These are phyloP conservation scores for Solea senegalensis DNA, from an alignment of 2,113 vertebrate species.

Conservation along the genomic window DNA sequence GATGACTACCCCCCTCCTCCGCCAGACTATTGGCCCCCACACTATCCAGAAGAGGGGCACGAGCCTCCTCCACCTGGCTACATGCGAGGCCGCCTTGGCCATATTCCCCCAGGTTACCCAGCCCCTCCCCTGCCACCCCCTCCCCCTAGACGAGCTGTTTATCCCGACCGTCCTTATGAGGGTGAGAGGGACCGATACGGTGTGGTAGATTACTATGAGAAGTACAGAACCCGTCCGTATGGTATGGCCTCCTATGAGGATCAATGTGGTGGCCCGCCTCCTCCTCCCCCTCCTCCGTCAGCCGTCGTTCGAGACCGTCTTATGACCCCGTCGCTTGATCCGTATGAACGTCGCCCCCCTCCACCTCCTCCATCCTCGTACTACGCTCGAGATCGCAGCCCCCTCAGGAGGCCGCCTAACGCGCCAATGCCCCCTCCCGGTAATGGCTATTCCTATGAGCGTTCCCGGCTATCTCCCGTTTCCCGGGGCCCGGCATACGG, in stretches of 20 bases:
- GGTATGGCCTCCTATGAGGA: conserved; percentile 81
- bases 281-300: conserved; percentile 81
- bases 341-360: conserved; percentile 90
- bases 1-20: conserved; percentile 88
- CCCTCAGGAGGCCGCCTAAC: conserved; percentile 84
- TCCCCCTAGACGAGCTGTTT: conserved; percentile 74
- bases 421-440: conserved; percentile 82
- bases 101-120: conserved; percentile 81
- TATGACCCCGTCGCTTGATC: conserved; percentile 83
- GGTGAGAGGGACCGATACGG: conserved; percentile 86
- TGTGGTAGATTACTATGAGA: conserved; percentile 97
- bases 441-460: conserved; percentile 92
- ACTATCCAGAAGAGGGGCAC: conserved; percentile 88
- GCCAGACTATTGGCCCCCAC: conserved; percentile 92
- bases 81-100: conserved; percentile 66
- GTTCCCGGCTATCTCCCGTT: conserved; percentile 88
- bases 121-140: conserved; percentile 86
- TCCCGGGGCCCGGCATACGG: conserved; percentile 88
- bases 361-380: conserved; percentile 88
- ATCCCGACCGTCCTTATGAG: conserved; percentile 87
- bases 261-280: conserved; percentile 73
- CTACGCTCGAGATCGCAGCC: conserved; percentile 93
- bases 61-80: conserved; percentile 79
- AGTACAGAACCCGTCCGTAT: conserved; percentile 92
- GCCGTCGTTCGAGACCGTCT: conserved; percentile 85